Conservation (phyloP, 2,888 invertebrate species). For the Drosophila niveifrons region DNA sequence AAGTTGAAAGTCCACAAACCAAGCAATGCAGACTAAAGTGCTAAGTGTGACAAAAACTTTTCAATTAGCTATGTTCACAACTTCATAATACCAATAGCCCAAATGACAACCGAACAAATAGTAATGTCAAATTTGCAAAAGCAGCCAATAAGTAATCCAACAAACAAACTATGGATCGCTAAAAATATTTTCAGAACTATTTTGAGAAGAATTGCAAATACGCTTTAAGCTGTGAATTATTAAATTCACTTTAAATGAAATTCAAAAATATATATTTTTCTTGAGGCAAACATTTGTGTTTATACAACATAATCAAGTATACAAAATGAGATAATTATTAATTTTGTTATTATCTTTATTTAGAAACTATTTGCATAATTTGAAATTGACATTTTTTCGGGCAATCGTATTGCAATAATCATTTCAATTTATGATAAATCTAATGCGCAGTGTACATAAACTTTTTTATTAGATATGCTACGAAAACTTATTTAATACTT, state of each 20-base stretch:
- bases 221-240: slow-evolving; percentile 11
- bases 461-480: background rate
- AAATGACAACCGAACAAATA: slow-evolving; percentile 59
- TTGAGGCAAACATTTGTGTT: background rate
- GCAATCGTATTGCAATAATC: background rate
- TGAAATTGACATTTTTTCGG: background rate
- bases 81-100: slow-evolving; percentile 62
- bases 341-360: background rate
- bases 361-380: slow-evolving; percentile 3
- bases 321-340: background rate
- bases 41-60: slow-evolving; percentile 72
- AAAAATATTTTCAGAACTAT: background rate
- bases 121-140: slow-evolving; percentile 69
- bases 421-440: background rate
- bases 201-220: background rate
- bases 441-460: background rate
- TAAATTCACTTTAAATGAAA: background rate
- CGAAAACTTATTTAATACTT: too few species aligned
- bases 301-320: background rate
- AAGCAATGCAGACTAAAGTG: slow-evolving; percentile 45
- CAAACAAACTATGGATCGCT: slow-evolving; percentile 43
- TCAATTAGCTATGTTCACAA: slow-evolving; percentile 78
- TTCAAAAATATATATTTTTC: background rate
- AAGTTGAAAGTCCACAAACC: slow-evolving; percentile 51
- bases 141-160: slow-evolving; percentile 66